These are phyloP conservation scores for Magallana angulata DNA, from an alignment of 1,140 invertebrate species.

Conservation along the genomic window DNA sequence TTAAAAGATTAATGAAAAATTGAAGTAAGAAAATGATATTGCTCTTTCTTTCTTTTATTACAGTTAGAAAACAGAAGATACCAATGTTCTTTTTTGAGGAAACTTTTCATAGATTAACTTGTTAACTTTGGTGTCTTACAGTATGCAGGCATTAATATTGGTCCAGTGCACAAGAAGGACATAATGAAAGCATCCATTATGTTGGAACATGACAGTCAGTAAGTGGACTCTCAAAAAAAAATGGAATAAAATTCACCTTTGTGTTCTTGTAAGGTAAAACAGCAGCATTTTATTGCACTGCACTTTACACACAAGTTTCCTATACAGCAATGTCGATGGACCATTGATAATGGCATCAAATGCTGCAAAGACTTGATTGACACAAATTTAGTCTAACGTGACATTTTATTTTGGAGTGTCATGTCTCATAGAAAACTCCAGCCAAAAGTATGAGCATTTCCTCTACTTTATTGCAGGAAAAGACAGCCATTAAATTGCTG, in stretches of 20 bases:
- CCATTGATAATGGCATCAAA: slow-evolving; percentile 31
- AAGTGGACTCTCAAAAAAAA: slow-evolving; percentile 80
- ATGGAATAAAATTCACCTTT: background rate
- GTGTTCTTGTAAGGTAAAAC: slow-evolving; percentile 11
- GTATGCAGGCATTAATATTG: slow-evolving; percentile 99
- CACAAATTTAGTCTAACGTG: slow-evolving; percentile 23
- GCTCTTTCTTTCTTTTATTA: background rate
- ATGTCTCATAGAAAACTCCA: slow-evolving; percentile 7
- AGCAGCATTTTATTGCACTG: slow-evolving; percentile 15
- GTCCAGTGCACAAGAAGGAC: slow-evolving; percentile 99
- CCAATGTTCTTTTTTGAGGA: background rate
- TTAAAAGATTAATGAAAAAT: no score
- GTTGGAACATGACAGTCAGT: slow-evolving; percentile 98
- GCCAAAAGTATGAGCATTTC: slow-evolving; percentile 34
- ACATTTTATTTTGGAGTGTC: slow-evolving; percentile 23
- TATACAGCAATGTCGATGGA: background rate
- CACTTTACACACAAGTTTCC: background rate
- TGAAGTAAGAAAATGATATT: no score
- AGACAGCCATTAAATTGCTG: slow-evolving; percentile 27
- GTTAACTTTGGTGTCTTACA: slow-evolving; percentile 81
- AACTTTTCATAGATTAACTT: background rate
- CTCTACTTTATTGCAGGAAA: slow-evolving; percentile 38
- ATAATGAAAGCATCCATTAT: slow-evolving; percentile 99
- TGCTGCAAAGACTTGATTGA: slow-evolving; percentile 3
- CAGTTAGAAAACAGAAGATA: background rate